These are phyloP conservation scores for Girardinichthys multiradiatus DNA, from an alignment of 2,113 vertebrate genomes.

Conservation along the genomic window DNA sequence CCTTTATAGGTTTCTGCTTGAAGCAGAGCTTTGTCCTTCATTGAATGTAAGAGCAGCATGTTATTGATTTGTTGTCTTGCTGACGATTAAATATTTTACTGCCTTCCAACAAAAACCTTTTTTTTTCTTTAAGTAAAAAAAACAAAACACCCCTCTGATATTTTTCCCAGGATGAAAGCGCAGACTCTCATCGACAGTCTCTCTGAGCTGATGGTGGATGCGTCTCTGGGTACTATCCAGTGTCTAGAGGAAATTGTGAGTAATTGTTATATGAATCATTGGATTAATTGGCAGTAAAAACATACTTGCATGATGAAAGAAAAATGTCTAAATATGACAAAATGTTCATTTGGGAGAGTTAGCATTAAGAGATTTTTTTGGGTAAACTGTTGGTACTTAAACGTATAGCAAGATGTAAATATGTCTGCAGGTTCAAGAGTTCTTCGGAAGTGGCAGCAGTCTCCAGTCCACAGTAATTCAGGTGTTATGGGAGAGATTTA, in stretches of 20 bases:
- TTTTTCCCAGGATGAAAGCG: slow-evolving; percentile 82
- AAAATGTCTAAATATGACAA: not conserved
- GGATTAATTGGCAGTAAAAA: not conserved
- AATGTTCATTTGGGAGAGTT: not conserved
- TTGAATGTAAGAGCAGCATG: not conserved
- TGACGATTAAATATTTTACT: not conserved
- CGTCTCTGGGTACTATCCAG: slow-evolving; percentile 86
- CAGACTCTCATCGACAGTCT: slow-evolving; percentile 88
- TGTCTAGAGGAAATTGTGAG: slow-evolving; percentile 98
- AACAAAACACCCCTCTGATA: not conserved
- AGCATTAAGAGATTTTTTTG: not conserved
- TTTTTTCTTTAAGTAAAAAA: not conserved
- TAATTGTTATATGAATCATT: slow-evolving; percentile 29
- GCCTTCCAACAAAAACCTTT: not conserved
- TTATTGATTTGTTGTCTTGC: not conserved
- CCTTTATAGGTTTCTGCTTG: not conserved
- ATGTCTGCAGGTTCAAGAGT: slow-evolving; percentile 87
- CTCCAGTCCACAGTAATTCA: slow-evolving; percentile 88
- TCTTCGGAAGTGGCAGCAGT: slow-evolving; percentile 84
- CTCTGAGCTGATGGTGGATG: slow-evolving; percentile 88
- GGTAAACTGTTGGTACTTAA: not conserved
- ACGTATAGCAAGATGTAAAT: not conserved
- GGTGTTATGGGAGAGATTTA: slow-evolving; percentile 90
- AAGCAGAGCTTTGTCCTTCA: not conserved
- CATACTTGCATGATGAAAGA: not conserved